These are phyloP conservation scores for Antitype chi DNA, from an alignment of 2,888 invertebrate genomes.

Conservation along the genomic window DNA sequence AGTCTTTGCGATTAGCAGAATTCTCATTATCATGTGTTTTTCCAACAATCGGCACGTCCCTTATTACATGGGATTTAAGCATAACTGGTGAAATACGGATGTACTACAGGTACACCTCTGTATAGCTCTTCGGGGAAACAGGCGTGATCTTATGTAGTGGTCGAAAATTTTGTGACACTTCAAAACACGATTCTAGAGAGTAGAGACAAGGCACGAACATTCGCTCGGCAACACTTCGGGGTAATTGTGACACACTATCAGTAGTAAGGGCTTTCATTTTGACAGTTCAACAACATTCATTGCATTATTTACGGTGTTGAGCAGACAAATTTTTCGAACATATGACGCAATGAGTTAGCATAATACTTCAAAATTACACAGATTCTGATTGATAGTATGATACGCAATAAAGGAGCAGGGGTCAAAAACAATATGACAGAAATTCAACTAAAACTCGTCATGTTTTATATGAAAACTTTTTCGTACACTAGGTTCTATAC, in stretches of 20 bases:
- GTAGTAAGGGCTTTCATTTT: too few species aligned
- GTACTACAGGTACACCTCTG: neutral
- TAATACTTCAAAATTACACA: too few species aligned
- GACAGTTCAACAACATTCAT: too few species aligned
- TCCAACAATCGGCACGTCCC: neutral
- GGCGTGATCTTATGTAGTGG: neutral
- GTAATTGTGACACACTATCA: too few species aligned
- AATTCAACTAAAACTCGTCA: constrained; percentile 79
- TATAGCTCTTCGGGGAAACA: neutral
- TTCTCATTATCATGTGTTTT: neutral
- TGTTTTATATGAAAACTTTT: constrained; percentile 73
- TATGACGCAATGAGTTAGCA: too few species aligned
- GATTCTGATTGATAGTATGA: too few species aligned
- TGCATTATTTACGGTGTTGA: too few species aligned
- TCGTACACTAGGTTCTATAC: constrained; percentile 66
- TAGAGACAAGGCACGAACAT: neutral
- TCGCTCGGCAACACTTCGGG: neutral
- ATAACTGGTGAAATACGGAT: neutral
- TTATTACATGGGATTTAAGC: neutral
- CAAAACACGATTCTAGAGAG: neutral
- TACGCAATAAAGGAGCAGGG: too few species aligned
- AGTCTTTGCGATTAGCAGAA: neutral
- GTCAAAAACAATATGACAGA: constrained; percentile 14
- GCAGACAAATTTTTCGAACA: too few species aligned
- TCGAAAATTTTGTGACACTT: neutral